Percentiles rank a stretch among this genome's conserved stretches.
These are phyloP conservation scores for Selene dorsalis DNA, from an alignment of 2,797 vertebrate genomes.

Conservation along the genomic window DNA sequence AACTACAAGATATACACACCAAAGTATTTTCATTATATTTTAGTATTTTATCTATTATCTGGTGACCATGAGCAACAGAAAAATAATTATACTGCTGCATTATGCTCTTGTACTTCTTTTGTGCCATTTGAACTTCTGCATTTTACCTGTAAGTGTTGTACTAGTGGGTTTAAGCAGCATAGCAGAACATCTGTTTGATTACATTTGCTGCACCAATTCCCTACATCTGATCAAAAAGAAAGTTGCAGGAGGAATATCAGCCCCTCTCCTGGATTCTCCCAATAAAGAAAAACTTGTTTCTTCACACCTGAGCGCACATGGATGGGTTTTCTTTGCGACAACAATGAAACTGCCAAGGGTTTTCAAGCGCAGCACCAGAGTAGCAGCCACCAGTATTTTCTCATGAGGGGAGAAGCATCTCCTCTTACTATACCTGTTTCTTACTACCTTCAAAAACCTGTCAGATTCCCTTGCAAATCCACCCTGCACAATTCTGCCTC, in stretches of 20 bases:
- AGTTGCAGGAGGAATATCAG: conserved; percentile 18
- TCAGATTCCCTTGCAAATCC: conserved; percentile 13
- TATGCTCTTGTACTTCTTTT: not conserved
- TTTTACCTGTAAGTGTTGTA: not conserved
- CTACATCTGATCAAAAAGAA: conserved; percentile 38
- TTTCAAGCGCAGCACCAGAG: conserved; percentile 35
- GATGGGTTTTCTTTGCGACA: conserved; percentile 28
- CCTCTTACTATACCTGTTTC: conserved; percentile 20
- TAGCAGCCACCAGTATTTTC: conserved; percentile 39
- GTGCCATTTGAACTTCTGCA: not conserved
- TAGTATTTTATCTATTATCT: not conserved
- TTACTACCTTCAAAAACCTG: not conserved
- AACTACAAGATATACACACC: too few species aligned
- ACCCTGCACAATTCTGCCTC: not conserved
- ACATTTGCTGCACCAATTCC: conserved; percentile 30
- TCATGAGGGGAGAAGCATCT: conserved; percentile 31
- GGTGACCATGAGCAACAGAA: not conserved
- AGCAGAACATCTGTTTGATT: conserved; percentile 30
- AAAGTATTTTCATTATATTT: not conserved
- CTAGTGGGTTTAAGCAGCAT: not conserved
- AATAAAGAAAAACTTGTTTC: conserved; percentile 25
- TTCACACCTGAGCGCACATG: conserved; percentile 35
- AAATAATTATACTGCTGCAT: not conserved
- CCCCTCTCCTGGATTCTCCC: conserved; percentile 17
- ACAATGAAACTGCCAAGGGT: conserved; percentile 27